Evolutionary conservation across 2,888 invertebrate species (phyloP).

Genomic region (Homarus gammarus): DNA sequence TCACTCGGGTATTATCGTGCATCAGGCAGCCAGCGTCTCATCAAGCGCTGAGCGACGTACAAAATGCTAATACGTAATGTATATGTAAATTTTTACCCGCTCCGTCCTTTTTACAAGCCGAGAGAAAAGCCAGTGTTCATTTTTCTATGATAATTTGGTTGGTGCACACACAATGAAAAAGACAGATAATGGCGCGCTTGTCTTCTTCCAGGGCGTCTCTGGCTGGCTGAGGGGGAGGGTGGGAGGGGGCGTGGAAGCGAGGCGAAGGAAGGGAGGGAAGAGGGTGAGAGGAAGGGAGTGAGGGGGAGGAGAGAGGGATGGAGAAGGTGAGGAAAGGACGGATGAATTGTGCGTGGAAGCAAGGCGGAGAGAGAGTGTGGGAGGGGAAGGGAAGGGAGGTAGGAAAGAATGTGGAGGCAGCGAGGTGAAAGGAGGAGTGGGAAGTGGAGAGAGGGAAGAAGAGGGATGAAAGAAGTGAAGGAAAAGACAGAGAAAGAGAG

Average conservation of each 20-base stretch:
- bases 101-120: constrained; percentile 16
- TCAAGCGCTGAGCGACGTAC: constrained; percentile 12
- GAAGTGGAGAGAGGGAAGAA: background rate
- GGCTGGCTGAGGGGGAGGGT: background rate
- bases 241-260: background rate
- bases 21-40: constrained; percentile 9
- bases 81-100: constrained; percentile 20
- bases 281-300: background rate
- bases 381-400: background rate
- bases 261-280: background rate
- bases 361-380: background rate
- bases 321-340: background rate
- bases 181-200: constrained; percentile 37
- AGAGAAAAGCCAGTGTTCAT: constrained; percentile 40
- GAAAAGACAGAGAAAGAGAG: background rate
- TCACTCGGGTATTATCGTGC: background rate
- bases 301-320: background rate
- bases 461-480: background rate
- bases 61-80: constrained; percentile 15
- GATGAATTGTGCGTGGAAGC: too few relatives aligned
- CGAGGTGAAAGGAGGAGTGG: background rate
- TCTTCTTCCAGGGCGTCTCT: background rate
- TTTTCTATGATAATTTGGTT: constrained; percentile 40
- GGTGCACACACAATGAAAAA: constrained; percentile 37
- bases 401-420: background rate